phyloP scores from a whole-genome alignment of 2,888 invertebrate species.

The Lumbricus terrestris region DNA sequence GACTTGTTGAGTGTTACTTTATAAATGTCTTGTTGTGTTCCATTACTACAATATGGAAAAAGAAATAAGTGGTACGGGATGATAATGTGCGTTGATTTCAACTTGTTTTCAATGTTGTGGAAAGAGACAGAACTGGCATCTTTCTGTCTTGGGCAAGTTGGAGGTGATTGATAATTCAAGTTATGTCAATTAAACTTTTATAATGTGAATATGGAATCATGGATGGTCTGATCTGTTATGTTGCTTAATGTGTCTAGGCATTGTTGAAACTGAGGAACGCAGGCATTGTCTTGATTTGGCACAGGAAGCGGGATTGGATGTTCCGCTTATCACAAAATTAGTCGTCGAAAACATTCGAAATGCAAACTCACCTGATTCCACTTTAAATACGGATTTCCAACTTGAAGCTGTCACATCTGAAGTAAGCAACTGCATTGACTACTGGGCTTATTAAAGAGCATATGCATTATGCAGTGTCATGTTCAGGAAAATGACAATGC shows the following conservation, averaged over 20 bases:
- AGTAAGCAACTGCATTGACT: constrained; percentile 39
- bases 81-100: neutral
- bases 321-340: constrained; percentile 78
- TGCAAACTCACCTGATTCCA: constrained; percentile 42
- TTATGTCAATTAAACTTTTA: neutral
- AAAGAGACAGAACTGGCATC: neutral
- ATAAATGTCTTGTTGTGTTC: too few relatives aligned
- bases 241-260: constrained; percentile 43
- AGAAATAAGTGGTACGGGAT: neutral
- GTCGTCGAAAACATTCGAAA: constrained; percentile 75
- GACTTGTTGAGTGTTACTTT: too few relatives aligned
- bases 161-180: neutral
- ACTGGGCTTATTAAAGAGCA: neutral
- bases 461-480: neutral
- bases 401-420: constrained; percentile 47
- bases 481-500: neutral
- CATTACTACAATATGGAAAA: neutral
- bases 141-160: neutral
- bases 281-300: constrained; percentile 62
- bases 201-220: too few relatives aligned
- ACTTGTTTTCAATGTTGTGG: neutral
- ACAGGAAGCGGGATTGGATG: constrained; percentile 72
- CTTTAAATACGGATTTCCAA: constrained; percentile 65
- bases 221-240: neutral
- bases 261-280: constrained; percentile 54